Evolutionary conservation across 2,113 vertebrate species (phyloP), one percentile per base, ranked within the genome.

Genomic region (Perognathus longimembris): DNA sequence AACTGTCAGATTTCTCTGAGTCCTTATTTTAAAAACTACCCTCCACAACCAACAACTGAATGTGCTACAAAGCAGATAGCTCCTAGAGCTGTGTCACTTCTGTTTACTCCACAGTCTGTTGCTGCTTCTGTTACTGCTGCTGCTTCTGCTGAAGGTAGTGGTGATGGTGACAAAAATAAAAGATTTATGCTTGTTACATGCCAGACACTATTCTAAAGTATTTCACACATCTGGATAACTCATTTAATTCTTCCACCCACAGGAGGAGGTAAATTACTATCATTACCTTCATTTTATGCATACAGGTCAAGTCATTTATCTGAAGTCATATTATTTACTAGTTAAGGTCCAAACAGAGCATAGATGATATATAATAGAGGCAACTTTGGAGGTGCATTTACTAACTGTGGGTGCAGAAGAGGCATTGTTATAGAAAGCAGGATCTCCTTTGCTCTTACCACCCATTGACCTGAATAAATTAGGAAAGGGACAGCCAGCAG

Each of bases 1-100:
- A 40, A 80, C 61, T 88, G 79, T 84, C 87, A 86, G 89, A 76
- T 86, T 94, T 90, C 54, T 69, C 66, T 85, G 66, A 34, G 40
- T 50, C 54, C 50, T 93, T 85, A 61, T 95, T 94, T 63, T 86
- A 54, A 74, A 86, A 81, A 67, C 26, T 38, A 36, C 61, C 81
- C 45, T 90, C 78, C 6, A n/a, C 69, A 83, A 82, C 69, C 77
- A 64, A 20, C 78, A 80, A 24, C 32, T 77, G 45, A 74, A 59
- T 67, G 7, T 61, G 83, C 91, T 64, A 45, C 54, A 75, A 80
- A 30, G 34, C 75, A 54, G 80, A 32, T 10, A 40, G 34, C 75
- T 77, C 32, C 89, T 18, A 28, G 50, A 64, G 80, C 36, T 3
- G 8, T 26, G 15, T 17, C 28, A 22, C 22, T n/a, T 32, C 81